Conservation (phyloP, 2,888 invertebrate species). For the Nycteola revayana region DNA sequence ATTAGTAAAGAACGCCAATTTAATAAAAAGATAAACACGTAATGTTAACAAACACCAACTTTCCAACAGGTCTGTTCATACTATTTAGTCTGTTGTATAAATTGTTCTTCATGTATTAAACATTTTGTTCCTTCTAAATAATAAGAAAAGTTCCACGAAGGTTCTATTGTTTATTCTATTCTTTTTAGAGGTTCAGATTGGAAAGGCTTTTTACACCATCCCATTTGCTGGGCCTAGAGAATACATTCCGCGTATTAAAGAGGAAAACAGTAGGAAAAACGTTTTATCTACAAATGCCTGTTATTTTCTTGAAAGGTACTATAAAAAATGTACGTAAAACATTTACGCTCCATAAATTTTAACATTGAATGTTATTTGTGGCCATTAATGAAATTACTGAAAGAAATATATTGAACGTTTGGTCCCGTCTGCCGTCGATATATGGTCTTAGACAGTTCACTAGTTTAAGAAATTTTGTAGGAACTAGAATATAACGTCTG, state of each 20-base stretch:
- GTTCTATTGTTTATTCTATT: constrained; percentile 73
- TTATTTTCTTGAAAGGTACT: constrained; percentile 74
- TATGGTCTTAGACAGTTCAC: constrained; percentile 14
- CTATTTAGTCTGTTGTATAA: too few relatives aligned
- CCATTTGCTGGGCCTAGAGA: constrained; percentile 62
- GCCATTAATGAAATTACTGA: constrained; percentile 61
- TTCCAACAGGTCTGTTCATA: too few relatives aligned
- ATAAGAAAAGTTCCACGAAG: constrained; percentile 69
- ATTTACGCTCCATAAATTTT: constrained; percentile 69
- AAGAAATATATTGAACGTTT: constrained; percentile 39
- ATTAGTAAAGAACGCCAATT: too few relatives aligned
- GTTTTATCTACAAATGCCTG: constrained; percentile 69
- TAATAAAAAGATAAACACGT: too few relatives aligned
- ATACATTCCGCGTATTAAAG: constrained; percentile 61
- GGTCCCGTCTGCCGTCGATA: constrained; percentile 26
- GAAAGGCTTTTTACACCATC: constrained; percentile 72
- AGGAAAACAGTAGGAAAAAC: constrained; percentile 46
- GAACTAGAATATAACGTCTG: too few relatives aligned
- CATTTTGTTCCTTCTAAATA: constrained; percentile 72
- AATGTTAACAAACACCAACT: neutral
- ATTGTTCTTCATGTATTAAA: constrained; percentile 68
- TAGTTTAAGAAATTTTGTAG: too few relatives aligned
- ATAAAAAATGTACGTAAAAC: constrained; percentile 68
- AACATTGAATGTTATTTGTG: constrained; percentile 63
- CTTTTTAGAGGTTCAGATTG: constrained; percentile 72